Conservation (phyloP, 2,888 invertebrate species). For the Marronus borbonicus region DNA sequence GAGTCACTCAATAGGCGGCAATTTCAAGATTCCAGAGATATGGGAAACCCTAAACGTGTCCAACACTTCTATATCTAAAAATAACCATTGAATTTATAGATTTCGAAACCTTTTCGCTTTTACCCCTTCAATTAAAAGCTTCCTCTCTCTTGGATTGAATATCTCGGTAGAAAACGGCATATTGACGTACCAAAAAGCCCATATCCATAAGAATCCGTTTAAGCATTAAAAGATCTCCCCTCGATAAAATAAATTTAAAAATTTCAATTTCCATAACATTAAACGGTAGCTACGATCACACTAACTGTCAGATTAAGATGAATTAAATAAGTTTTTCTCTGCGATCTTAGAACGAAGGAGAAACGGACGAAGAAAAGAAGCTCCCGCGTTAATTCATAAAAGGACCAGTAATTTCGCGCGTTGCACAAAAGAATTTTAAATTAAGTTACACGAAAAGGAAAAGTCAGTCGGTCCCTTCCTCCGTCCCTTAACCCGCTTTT, state of each 20-base stretch:
- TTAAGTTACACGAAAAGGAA: constrained; percentile 11
- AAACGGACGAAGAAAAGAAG: background rate
- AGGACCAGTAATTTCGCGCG: constrained; percentile 13
- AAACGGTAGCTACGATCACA: background rate
- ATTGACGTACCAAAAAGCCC: constrained; percentile 8
- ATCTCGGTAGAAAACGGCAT: background rate
- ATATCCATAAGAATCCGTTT: background rate
- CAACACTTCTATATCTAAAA: no score
- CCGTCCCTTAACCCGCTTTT: background rate
- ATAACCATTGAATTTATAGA: no score
- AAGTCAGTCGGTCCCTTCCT: background rate
- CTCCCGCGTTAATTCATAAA: constrained; percentile 30
- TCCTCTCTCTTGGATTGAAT: background rate
- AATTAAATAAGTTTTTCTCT: constrained; percentile 18
- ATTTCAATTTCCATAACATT: constrained; percentile 38
- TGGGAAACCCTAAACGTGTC: no score
- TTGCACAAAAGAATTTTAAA: constrained; percentile 25
- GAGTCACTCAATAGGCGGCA: no score
- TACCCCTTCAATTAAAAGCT: no score
- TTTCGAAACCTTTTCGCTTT: no score
- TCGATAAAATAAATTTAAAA: constrained; percentile 26
- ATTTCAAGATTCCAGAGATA: no score
- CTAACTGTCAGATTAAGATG: constrained; percentile 34
- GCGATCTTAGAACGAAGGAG: background rate
- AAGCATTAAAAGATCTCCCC: constrained; percentile 13